Percentiles rank a stretch among this genome's conserved stretches.
These are phyloP conservation scores for Eupithecia subumbrata DNA, from an alignment of 2,888 invertebrate genomes.

Conservation along the genomic window DNA sequence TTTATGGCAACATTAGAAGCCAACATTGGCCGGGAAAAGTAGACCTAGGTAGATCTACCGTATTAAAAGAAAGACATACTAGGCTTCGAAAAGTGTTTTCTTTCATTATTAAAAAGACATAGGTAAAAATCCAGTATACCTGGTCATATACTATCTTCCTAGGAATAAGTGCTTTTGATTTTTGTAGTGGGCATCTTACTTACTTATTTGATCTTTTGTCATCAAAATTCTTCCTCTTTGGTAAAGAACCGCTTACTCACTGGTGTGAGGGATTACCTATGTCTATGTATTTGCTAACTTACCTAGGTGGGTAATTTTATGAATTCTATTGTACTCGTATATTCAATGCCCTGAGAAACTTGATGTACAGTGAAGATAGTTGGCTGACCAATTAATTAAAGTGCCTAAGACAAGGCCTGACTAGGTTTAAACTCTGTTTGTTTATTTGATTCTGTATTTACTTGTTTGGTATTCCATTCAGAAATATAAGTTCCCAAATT, in stretches of 20 bases:
- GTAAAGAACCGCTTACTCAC: slow-evolving; percentile 24
- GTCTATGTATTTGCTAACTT: background rate
- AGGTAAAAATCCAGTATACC: no score
- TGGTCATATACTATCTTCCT: no score
- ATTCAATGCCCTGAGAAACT: slow-evolving; percentile 32
- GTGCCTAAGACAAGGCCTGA: background rate
- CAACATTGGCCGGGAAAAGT: no score
- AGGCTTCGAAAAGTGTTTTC: no score
- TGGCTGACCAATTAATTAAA: background rate
- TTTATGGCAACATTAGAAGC: background rate
- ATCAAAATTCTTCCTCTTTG: slow-evolving; percentile 8
- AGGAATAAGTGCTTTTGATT: background rate
- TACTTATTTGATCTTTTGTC: background rate
- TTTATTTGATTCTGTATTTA: background rate
- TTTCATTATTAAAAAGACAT: no score
- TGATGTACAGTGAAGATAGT: slow-evolving; percentile 25
- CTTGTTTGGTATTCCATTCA: background rate
- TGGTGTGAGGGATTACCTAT: slow-evolving; percentile 15
- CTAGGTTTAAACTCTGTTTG: background rate
- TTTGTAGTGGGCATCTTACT: background rate
- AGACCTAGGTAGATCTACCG: no score
- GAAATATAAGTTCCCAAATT: background rate
- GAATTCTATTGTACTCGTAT: slow-evolving; percentile 28
- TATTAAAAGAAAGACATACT: no score
- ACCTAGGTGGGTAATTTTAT: slow-evolving; percentile 22